phyloP scores from a whole-genome alignment of 2,888 invertebrate genomes.

The Hemistola chrysoprasaria region DNA sequence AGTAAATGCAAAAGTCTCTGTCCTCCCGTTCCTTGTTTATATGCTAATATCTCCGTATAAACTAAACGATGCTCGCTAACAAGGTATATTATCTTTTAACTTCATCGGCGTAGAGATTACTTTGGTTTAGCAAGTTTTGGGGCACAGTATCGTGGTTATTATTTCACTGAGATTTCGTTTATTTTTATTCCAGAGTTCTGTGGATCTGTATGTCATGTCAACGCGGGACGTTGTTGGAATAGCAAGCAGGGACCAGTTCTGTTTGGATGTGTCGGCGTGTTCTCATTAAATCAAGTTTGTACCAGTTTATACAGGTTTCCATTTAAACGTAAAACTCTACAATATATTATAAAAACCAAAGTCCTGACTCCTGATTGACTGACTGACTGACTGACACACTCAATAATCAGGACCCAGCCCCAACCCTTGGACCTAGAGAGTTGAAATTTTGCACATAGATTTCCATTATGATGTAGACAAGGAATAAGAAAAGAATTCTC shows the following conservation, averaged over 20 bases:
- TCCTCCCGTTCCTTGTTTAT: conserved; percentile 33
- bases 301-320: too few relatives aligned
- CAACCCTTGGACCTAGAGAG: too few relatives aligned
- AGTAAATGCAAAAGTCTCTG: conserved; percentile 23
- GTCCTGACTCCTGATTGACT: too few relatives aligned
- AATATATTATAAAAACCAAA: too few relatives aligned
- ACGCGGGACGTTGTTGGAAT: conserved; percentile 1
- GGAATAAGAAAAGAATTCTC: too few relatives aligned
- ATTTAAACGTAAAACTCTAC: too few relatives aligned
- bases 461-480: too few relatives aligned
- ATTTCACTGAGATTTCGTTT: conserved; percentile 26
- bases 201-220: conserved; percentile 20
- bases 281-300: too few relatives aligned
- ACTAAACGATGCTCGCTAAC: conserved; percentile 18
- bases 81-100: conserved; percentile 7
- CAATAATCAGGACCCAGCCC: too few relatives aligned
- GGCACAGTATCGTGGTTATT: conserved; percentile 21
- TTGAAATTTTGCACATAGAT: too few relatives aligned
- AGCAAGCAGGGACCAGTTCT: conserved; percentile 1
- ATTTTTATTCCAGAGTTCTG: conserved; percentile 25
- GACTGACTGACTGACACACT: too few relatives aligned
- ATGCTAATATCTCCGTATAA: conserved; percentile 34
- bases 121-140: conserved; percentile 3
- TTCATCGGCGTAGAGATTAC: conserved; percentile 4
- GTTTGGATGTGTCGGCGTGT: too few relatives aligned